Conservation (phyloP, 1,140 invertebrate species). For the Drosophila pseudoananassae region DNA sequence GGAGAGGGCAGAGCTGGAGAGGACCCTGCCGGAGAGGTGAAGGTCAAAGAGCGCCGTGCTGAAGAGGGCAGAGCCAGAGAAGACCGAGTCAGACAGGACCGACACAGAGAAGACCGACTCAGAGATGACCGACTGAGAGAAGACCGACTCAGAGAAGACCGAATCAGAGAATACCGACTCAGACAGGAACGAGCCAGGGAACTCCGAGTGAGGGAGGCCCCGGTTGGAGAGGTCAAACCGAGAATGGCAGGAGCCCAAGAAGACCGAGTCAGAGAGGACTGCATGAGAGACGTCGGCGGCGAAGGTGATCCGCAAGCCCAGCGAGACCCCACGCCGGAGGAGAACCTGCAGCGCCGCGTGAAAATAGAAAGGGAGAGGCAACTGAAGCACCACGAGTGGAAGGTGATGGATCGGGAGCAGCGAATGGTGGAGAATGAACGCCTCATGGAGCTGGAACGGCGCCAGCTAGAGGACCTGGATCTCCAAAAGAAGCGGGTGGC, state of each 20-base stretch:
- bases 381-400: neutral
- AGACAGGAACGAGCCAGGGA: neutral
- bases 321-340: neutral
- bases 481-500: neutral
- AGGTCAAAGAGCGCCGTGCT: too few relatives aligned
- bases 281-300: neutral
- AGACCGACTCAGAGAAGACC: too few relatives aligned
- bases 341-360: neutral
- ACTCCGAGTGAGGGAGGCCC: neutral
- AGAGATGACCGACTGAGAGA: too few relatives aligned
- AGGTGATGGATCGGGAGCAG: neutral
- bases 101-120: neutral
- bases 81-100: too few relatives aligned
- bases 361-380: neutral
- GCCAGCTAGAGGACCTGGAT: slow-evolving; percentile 4
- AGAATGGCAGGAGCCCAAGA: neutral
- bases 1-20: neutral
- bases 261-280: too few relatives aligned
- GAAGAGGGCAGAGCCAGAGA: too few relatives aligned
- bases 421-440: slow-evolving; percentile 10
- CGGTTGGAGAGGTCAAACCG: neutral
- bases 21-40: too few relatives aligned
- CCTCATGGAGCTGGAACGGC: slow-evolving; percentile 17
- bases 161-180: neutral
- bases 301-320: neutral